Evolutionary conservation across 2,888 invertebrate genomes (phyloP), one percentile per base, ranked within the genome.

Genomic region (Orchesellides sinensis): DNA sequence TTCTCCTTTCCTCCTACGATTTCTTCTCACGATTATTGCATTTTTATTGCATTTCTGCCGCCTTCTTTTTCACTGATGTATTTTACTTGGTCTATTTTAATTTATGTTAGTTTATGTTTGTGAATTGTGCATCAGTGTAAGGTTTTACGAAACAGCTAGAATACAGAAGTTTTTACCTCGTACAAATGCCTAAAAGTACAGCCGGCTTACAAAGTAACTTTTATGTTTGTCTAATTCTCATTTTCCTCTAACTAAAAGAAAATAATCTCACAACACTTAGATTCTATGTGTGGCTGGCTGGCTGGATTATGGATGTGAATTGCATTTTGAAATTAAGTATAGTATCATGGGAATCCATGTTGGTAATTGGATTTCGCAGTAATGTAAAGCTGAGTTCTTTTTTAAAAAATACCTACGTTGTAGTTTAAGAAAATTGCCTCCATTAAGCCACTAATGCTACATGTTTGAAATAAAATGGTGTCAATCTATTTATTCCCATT

Each of bases 401-500:
- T 23, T 40, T 2, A 35, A 63, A 35, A 35, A 35, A 63, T 27
- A 35, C 35, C 8, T 8, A 35, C 8, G 35, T 35, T 35, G 6
- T 8, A 25, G 59, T 59, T 59, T 23, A 63, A 63, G 40, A 19
- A 40, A 40, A 63, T 40, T 63, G 63, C 63, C 40, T 12, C 45
- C 74, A 74, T 65, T 65, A 54, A 14, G n/a, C n/a, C n/a, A n/a
- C n/a, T n/a, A 72, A 47, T 17, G 54, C 6, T 8, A 49, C 14
- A 5, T 14, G 59, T 35, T 35, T 35, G 12, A 12, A 59, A 29
- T 49, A 45, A 73, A 73, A 73, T 49, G 47, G 6, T 14, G 49
- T 21, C 32, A 61, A 63, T 63, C 49, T 73, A 61, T 61, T 73
- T 73, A 73, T 73, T 49, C 29, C 47, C 73, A 49, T 32, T 19